Percentiles rank a stretch among this genome's conserved stretches.
Evolutionary conservation across 2,888 invertebrate genomes (phyloP).

Genomic region (Andricus quercusramuli): DNA sequence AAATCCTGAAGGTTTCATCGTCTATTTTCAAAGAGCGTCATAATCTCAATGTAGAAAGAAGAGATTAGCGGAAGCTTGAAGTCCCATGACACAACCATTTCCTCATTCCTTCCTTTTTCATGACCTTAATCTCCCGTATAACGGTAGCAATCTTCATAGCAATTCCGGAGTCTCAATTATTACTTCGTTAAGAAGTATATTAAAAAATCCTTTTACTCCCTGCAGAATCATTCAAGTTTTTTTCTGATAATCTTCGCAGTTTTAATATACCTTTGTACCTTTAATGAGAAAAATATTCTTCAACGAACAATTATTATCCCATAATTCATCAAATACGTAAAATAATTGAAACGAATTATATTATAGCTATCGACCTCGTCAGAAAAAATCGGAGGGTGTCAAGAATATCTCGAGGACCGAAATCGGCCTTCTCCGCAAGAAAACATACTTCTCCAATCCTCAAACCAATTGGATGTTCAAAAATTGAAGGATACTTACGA

Average conservation of each 20-base stretch:
- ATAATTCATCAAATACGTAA: too few species aligned
- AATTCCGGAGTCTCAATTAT: constrained; percentile 26
- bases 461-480: background rate
- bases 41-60: constrained; percentile 18
- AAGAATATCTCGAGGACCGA: background rate
- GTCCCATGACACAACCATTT: constrained; percentile 31
- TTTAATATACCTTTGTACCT: too few species aligned
- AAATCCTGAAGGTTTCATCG: background rate
- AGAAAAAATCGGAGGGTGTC: background rate
- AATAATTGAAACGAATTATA: background rate
- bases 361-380: background rate
- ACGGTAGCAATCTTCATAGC: constrained; percentile 32
- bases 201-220: constrained; percentile 26
- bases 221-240: background rate
- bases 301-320: background rate
- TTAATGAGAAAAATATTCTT: background rate
- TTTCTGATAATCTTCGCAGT: background rate
- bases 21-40: background rate
- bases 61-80: constrained; percentile 6
- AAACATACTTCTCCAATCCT: background rate
- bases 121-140: constrained; percentile 29
- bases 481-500: background rate
- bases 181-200: constrained; percentile 36
- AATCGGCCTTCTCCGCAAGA: background rate
- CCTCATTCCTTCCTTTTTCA: constrained; percentile 24